These are phyloP conservation scores for Tolmerus cingulatus DNA, from an alignment of 2,888 invertebrate genomes.

Conservation along the genomic window DNA sequence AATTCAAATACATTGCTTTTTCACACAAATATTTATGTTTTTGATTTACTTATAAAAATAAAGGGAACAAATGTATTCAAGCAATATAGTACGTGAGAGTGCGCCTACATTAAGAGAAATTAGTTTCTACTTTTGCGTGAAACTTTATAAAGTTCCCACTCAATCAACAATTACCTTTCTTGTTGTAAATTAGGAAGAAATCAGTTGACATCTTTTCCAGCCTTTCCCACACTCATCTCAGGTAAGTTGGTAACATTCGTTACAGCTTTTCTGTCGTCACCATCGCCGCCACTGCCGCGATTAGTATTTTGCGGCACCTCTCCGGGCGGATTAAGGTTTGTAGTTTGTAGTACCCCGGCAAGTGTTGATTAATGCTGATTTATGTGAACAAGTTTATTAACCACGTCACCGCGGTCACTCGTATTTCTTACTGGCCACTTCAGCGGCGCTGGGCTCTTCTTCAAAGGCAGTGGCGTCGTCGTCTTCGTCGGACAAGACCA, in stretches of 20 bases:
- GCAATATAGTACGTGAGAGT: too few species aligned
- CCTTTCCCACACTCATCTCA: conserved; percentile 9
- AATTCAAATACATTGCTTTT: too few species aligned
- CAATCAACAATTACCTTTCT: neutral
- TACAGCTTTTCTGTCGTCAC: neutral
- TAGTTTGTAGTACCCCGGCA: too few species aligned
- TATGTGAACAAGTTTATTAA: conserved; percentile 31
- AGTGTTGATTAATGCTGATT: conserved; percentile 41
- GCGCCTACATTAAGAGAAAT: too few species aligned
- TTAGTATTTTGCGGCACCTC: conserved; percentile 19
- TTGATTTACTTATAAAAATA: too few species aligned
- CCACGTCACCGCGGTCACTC: conserved; percentile 17
- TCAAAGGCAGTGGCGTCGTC: neutral
- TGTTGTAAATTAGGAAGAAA: neutral
- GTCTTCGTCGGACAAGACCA: neutral
- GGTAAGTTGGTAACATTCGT: neutral
- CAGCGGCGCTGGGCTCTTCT: neutral
- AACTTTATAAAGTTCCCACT: neutral
- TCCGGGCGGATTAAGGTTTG: neutral
- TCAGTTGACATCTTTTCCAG: neutral
- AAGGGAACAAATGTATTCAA: too few species aligned
- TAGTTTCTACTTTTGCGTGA: neutral
- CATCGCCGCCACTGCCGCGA: neutral
- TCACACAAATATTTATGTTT: too few species aligned
- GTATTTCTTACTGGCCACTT: conserved; percentile 17